phyloP scores from a whole-genome alignment of 23 tunicate genomes.

The Pegea sp. region DNA sequence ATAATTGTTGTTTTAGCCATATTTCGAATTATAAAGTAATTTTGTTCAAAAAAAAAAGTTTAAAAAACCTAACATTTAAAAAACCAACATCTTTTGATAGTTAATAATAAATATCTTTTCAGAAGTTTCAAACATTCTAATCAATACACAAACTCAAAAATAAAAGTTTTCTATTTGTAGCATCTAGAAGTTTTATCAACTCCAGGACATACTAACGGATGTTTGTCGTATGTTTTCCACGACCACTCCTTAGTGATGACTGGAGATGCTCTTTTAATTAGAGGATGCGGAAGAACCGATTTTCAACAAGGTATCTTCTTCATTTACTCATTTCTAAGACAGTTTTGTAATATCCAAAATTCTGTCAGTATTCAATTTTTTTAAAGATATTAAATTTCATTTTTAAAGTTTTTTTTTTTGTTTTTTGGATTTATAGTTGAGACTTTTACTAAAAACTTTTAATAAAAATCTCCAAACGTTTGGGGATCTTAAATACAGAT shows the following conservation, averaged over 20 bases:
- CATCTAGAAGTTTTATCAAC: constrained; percentile 13
- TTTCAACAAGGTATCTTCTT: constrained; percentile 40
- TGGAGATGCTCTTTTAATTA: constrained; percentile 38
- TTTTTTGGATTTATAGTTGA: too few species aligned
- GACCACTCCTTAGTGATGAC: constrained; percentile 35
- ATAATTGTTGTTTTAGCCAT: not conserved
- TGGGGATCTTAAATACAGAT: too few species aligned
- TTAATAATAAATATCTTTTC: not conserved
- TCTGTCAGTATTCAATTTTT: too few species aligned
- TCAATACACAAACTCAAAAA: not conserved
- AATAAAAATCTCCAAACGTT: too few species aligned
- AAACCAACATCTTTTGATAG: not conserved
- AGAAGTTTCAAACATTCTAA: not conserved
- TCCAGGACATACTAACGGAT: constrained; percentile 62
- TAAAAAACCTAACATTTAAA: not conserved
- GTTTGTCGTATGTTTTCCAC: constrained; percentile 41
- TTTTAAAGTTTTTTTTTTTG: too few species aligned
- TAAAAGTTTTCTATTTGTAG: constrained; percentile 5
- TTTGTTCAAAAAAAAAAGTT: not conserved
- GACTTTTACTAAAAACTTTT: too few species aligned
- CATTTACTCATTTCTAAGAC: too few species aligned
- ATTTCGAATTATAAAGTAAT: not conserved
- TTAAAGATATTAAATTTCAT: too few species aligned
- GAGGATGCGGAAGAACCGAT: constrained; percentile 73
- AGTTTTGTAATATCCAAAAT: too few species aligned